Percentiles rank a stretch among this genome's conserved stretches.
These are phyloP conservation scores for Oxycera nigricornis DNA, from an alignment of 2,888 invertebrate species.

Conservation along the genomic window DNA sequence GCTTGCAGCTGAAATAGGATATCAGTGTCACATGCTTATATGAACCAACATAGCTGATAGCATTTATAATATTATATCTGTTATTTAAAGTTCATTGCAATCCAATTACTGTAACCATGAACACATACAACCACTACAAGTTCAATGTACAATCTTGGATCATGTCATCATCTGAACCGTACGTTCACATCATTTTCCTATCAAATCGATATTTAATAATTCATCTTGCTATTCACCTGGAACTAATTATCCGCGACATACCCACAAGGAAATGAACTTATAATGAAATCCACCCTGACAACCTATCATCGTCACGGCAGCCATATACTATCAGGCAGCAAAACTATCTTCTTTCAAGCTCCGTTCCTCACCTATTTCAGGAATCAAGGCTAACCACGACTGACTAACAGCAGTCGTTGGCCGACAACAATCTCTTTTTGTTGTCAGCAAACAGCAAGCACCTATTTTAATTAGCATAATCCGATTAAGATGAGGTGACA, in stretches of 20 bases:
- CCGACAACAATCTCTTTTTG: neutral
- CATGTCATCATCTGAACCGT: neutral
- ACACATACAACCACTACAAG: too few relatives aligned
- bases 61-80: too few relatives aligned
- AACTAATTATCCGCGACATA: conserved; percentile 5
- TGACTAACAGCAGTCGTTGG: neutral
- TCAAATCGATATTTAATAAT: conserved; percentile 13
- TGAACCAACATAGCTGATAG: too few relatives aligned
- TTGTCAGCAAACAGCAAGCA: neutral
- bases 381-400: conserved; percentile 17
- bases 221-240: neutral
- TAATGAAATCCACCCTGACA: neutral
- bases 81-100: too few relatives aligned
- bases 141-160: too few relatives aligned
- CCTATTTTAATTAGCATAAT: conserved; percentile 30
- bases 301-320: neutral
- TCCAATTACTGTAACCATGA: too few relatives aligned
- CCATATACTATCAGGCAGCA: neutral
- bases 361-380: conserved; percentile 9
- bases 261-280: conserved; percentile 8
- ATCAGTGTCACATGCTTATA: too few relatives aligned
- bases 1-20: too few relatives aligned
- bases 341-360: neutral
- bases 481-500: conserved; percentile 21
- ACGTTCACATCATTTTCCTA: neutral